Evolutionary conservation across 1,140 invertebrate species (phyloP).

Genomic region (Kradibia gibbosae): DNA sequence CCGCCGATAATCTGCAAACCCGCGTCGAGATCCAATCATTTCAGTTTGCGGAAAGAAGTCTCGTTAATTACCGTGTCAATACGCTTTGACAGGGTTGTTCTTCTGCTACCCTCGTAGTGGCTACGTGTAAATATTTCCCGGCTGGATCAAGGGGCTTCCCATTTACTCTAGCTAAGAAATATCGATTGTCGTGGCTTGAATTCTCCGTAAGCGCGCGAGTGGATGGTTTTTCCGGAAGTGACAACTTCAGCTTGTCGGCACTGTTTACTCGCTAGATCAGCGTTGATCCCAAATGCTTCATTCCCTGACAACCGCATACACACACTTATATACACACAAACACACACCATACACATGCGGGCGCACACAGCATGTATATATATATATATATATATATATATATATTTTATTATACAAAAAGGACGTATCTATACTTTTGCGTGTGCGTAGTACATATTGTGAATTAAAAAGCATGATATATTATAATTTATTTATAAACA

Average conservation of each 20-base stretch:
- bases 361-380: too few species aligned
- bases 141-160: conserved; percentile 17
- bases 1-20: not conserved
- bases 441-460: not conserved
- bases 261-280: conserved; percentile 38
- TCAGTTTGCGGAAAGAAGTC: not conserved
- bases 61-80: not conserved
- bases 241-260: conserved; percentile 38
- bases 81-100: not conserved
- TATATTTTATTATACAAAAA: too few species aligned
- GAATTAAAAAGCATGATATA: not conserved
- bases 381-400: too few species aligned
- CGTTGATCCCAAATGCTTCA: not conserved
- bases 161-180: conserved; percentile 9
- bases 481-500: conserved; percentile 33
- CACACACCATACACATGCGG: too few species aligned
- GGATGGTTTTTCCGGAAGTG: conserved; percentile 22
- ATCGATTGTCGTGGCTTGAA: conserved; percentile 28
- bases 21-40: not conserved
- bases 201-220: not conserved
- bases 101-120: not conserved
- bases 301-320: too few species aligned
- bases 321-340: not conserved
- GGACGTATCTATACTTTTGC: too few species aligned
- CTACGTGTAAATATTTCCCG: conserved; percentile 12